A percentile compares a stretch with the other conserved stretches of the same genome.
Conservation (phyloP, 2,797 vertebrate species). For the Brachymystax lenok region DNA sequence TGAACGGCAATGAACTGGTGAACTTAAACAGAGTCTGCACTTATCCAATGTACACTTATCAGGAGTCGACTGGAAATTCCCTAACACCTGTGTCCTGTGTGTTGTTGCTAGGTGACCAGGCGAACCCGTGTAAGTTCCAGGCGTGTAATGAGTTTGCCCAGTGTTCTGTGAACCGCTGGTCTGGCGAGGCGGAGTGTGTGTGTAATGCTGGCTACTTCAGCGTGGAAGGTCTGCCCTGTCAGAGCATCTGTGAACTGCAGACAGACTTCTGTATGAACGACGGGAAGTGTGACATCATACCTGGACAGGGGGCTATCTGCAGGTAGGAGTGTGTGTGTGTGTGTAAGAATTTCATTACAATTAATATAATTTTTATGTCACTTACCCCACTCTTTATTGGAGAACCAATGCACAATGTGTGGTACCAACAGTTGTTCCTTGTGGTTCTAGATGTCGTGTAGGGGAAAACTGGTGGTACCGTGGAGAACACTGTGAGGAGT, state of each 20-base stretch:
- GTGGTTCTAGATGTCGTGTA: constrained; percentile 83
- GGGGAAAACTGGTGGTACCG: constrained; percentile 97
- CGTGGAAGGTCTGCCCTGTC: constrained; percentile 87
- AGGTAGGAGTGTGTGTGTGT: constrained; percentile 63
- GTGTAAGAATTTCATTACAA: too few relatives aligned
- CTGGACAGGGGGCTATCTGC: constrained; percentile 92
- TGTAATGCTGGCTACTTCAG: constrained; percentile 89
- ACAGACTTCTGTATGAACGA: constrained; percentile 92
- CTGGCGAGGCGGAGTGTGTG: constrained; percentile 89
- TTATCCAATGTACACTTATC: too few relatives aligned
- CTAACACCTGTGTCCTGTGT: neutral
- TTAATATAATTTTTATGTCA: too few relatives aligned
- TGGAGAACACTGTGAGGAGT: constrained; percentile 93
- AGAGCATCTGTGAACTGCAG: constrained; percentile 87
- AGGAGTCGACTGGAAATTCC: too few relatives aligned
- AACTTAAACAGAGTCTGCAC: too few relatives aligned
- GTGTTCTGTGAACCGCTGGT: constrained; percentile 88
- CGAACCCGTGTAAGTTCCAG: constrained; percentile 95
- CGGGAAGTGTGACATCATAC: constrained; percentile 91
- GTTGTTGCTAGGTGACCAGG: constrained; percentile 80
- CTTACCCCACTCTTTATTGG: too few relatives aligned
- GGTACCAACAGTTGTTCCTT: neutral
- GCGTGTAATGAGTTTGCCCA: constrained; percentile 91
- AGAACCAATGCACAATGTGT: too few relatives aligned
- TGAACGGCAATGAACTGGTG: too few relatives aligned